Evolutionary conservation across 2,113 vertebrate genomes (phyloP), one percentile per base, ranked within the genome.

Genomic region (Nesoenas mayeri): DNA sequence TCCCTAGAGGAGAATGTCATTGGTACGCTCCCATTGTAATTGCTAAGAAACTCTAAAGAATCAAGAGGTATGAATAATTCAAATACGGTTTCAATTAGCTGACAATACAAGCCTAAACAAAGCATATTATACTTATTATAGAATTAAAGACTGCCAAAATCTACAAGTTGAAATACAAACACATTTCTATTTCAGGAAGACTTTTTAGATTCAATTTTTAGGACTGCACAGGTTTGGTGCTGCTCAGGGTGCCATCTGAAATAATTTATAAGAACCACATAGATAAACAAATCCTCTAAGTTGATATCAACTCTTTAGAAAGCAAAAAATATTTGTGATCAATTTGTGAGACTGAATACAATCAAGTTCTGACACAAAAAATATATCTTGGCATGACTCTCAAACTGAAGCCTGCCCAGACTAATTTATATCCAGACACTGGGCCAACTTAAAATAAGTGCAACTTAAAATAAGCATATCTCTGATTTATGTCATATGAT

Each of bases 401-500:
- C 64, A 88, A 78, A 90, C 32, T 44, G 40, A 88, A 64, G 15
- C 19, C 62, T 91, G 62, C 62, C 73, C 67, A 88, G n/a, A 79
- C 56, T 64, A 93, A 88, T 81, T 66, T 28, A 84, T 74, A 88
- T n/a, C 48, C 85, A 93, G 90, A 93, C 69, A 78, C 16, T 26
- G 44, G 12, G 85, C 79, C 88, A 94, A 86, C 65, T 74, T 91
- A 91, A 81, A 89, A 53, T 87, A 91, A 89, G 25, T 77, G 74
- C 73, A 87, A 74, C 42, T 78, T 71, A 53, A 94, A 96, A 64
- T 79, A 94, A 85, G 51, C 70, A 70, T n/a, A 88, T 44, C 21
- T 67, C 64, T 90, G 89, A 91, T 95, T 90, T 91, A 95, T 93
- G 83, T 70, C 40, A 44, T 89, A 62, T 60, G 53, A 92, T 96